Evolutionary conservation across 1,140 invertebrate genomes (phyloP).

Genomic region (Bathynomus jamesi): DNA sequence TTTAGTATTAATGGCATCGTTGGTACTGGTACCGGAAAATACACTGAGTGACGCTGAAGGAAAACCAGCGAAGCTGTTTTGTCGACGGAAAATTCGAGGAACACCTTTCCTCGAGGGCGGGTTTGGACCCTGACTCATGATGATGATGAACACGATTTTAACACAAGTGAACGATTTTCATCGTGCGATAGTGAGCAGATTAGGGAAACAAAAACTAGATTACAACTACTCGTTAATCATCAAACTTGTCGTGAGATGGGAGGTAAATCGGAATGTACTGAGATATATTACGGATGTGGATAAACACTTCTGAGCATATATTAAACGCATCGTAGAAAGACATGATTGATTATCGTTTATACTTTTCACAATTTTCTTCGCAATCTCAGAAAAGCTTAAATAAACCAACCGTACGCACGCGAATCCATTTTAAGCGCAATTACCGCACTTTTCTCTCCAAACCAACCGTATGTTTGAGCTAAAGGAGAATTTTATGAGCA

Average conservation of each 20-base stretch:
- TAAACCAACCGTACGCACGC: not conserved
- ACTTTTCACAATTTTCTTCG: not conserved
- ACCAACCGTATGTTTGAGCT: not conserved
- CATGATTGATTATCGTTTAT: not conserved
- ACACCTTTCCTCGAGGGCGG: not conserved
- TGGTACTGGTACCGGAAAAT: slow-evolving; percentile 6
- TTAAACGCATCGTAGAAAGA: not conserved
- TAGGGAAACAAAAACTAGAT: no score
- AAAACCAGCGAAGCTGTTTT: slow-evolving; percentile 35
- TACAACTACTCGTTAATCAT: not conserved
- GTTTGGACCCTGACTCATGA: not conserved
- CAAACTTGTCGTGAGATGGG: not conserved
- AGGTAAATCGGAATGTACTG: not conserved
- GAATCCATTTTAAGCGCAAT: not conserved
- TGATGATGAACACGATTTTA: not conserved
- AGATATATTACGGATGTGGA: not conserved
- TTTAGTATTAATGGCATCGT: slow-evolving; percentile 13
- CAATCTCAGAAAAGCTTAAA: not conserved
- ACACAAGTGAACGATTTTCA: no score
- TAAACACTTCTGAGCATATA: not conserved
- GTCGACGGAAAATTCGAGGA: slow-evolving; percentile 18
- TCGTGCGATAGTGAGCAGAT: no score
- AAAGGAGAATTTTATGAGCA: not conserved
- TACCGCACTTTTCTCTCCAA: no score
- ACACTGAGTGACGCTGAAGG: slow-evolving; percentile 16